Base-by-base conservation (phyloP, 2,888 invertebrate genomes). In the Falcaria lacertinaria region DNA sequence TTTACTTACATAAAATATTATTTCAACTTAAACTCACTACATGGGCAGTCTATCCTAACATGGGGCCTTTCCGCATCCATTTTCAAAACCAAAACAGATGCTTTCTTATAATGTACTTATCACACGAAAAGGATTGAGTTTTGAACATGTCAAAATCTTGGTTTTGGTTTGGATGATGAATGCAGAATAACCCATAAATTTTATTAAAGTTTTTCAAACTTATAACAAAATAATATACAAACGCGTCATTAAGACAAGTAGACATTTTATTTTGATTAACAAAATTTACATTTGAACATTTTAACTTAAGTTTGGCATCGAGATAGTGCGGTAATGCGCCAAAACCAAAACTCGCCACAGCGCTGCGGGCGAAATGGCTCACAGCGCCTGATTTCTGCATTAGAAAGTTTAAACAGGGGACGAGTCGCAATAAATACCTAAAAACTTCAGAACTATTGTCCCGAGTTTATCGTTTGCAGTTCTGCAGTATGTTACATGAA, bases 391-490 rank as follows among this genome's bases (percentile, higher is more conserved):
- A 25, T 37, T 25, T 37, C 22, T 25, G 37, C 34, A 17, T 37
- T 37, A 22, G 37, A 37, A 37, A 37, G 37, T 37, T 15, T 7
- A 13, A 11, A n/a, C 35, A 37, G 15, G 22, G 37, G 37, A 22
- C 25, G 22, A 37, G 22, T 25, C 15, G 37, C 37, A 22, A 37
- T 37, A n/a, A 37, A 37, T 25, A n/a, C n/a, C n/a, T n/a, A 36
- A 36, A 14, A 22, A 22, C 37, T 37, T 13, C 7, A 16, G 22
- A 14, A 15, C 8, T 7, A 14, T 25, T 25, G 22, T 28, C 28
- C 25, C 4, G 37, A 37, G 28, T 28, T 28, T 28, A 22, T 7
- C 22, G 28, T 11, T 11, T 11, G 28, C 28, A 28, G 28, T 11
- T 11, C 28, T 28, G 28, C 28, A 28, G 11, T 28, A 28, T 28